Evolutionary conservation across 2,888 invertebrate species (phyloP), one percentile per base, ranked within the genome.

Genomic region (Colostygia pectinataria): DNA sequence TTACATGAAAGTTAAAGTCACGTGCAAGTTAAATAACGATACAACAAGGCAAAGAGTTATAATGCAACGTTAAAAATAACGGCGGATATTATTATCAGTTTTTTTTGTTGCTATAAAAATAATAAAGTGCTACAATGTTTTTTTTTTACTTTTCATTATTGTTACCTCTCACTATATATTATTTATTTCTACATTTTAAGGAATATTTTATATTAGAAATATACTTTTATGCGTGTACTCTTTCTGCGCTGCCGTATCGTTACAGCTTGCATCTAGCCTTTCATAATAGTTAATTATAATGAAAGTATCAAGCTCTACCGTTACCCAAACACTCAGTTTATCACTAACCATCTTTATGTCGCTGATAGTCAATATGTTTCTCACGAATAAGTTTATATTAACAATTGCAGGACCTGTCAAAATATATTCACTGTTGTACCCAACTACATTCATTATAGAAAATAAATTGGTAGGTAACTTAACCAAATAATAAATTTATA

Each of bases 321-420:
- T 41, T 27, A 28, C 13, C 33, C 31, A 42, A 42, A 46, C 12
- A 40, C 12, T 24, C 33, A 7, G 4, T 15, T 8, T 61, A n/a
- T 60, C 85, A 96, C 97, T 97, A 96, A 98, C 98, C 98, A 98
- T 98, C 93, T 98, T 98, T 91, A 97, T 98, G 94, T 98, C 98
- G 94, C 98, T 98, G 93, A 98, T 98, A 85, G 98, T 98, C 86
- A 97, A 96, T 85, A 98, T 97, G 95, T 96, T 97, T 93, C 98
- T 93, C 91, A 98, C 97, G 95, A 97, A 97, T 93, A 98, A 95
- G 95, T 98, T 98, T 91, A 98, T 97, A 92, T 94, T 95, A 91
- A 98, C 98, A 92, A 97, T 94, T 88, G 98, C 97, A 83, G 98
- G 97, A 88, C 98, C 98, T 52, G 52, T 47, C 25, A 27, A 42